Evolutionary conservation across 2,888 invertebrate genomes (phyloP).

Genomic region (Trichacis sp.): DNA sequence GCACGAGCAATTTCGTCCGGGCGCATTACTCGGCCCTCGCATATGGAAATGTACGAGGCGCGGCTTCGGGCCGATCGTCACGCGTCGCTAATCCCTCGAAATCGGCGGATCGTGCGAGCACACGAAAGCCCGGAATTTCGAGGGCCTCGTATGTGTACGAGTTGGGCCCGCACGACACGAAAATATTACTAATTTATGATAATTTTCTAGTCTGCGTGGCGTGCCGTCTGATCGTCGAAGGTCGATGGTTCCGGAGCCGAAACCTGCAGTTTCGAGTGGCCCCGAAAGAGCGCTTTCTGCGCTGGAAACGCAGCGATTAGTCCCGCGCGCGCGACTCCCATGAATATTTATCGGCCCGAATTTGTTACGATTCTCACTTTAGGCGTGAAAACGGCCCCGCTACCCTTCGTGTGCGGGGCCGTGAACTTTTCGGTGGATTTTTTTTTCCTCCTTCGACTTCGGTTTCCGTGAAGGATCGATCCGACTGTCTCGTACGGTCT

Average conservation of each 20-base stretch:
- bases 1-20: background rate
- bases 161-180: conserved; percentile 42
- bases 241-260: conserved; percentile 29
- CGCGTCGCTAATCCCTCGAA: conserved; percentile 48
- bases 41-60: conserved; percentile 35
- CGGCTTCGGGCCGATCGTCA: conserved; percentile 41
- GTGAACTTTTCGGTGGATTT: conserved; percentile 15
- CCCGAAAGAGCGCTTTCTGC: conserved; percentile 1
- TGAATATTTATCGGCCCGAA: conserved; percentile 63
- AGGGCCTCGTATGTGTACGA: conserved; percentile 31
- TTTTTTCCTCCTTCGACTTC: conserved; percentile 18
- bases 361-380: conserved; percentile 53
- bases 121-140: conserved; percentile 51
- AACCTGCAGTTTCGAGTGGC: conserved; percentile 30
- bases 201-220: conserved; percentile 54
- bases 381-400: conserved; percentile 46
- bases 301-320: conserved; percentile 44
- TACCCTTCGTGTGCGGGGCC: conserved; percentile 23
- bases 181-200: conserved; percentile 63
- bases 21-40: background rate
- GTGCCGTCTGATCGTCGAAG: conserved; percentile 43
- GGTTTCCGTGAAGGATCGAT: conserved; percentile 36
- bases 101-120: conserved; percentile 50
- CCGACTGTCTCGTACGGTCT: conserved; percentile 38
- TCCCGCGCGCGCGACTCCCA: conserved; percentile 53